Conservation (phyloP, 2,888 invertebrate genomes). For the Myopa tessellatipennis region DNA sequence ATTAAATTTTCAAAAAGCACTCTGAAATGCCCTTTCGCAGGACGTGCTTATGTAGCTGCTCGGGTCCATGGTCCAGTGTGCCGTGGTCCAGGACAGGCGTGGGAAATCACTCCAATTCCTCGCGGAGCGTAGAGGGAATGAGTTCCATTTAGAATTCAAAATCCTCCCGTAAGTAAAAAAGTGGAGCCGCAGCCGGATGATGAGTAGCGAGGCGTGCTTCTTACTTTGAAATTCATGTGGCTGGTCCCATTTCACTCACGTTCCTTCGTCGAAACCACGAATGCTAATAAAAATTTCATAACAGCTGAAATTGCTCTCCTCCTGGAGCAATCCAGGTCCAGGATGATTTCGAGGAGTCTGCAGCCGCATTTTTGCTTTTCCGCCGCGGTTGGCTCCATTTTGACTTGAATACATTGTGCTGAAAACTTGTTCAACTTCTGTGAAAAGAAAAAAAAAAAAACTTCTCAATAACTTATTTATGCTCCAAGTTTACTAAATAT, state of each 20-base stretch:
- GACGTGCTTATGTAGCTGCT: conserved; percentile 13
- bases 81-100: no score
- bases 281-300: conserved; percentile 58
- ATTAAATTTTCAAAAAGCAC: conserved; percentile 15
- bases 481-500: neutral
- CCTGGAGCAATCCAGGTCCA: neutral
- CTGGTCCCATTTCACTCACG: conserved; percentile 3
- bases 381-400: conserved; percentile 35
- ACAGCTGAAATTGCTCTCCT: conserved; percentile 23
- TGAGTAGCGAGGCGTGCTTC: conserved; percentile 8
- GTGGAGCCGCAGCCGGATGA: neutral
- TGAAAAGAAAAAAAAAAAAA: neutral
- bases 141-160: no score
- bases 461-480: neutral
- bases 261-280: conserved; percentile 30
- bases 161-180: neutral
- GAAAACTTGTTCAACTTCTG: neutral
- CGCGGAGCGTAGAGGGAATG: neutral
- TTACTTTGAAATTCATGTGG: neutral
- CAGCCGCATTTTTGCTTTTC: conserved; percentile 13
- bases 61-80: neutral
- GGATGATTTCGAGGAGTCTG: no score
- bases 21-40: neutral
- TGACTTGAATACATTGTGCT: conserved; percentile 26
- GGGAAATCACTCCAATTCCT: no score